Evolutionary conservation across 2,797 vertebrate genomes (phyloP).

Genomic region (Aratinga solstitialis): DNA sequence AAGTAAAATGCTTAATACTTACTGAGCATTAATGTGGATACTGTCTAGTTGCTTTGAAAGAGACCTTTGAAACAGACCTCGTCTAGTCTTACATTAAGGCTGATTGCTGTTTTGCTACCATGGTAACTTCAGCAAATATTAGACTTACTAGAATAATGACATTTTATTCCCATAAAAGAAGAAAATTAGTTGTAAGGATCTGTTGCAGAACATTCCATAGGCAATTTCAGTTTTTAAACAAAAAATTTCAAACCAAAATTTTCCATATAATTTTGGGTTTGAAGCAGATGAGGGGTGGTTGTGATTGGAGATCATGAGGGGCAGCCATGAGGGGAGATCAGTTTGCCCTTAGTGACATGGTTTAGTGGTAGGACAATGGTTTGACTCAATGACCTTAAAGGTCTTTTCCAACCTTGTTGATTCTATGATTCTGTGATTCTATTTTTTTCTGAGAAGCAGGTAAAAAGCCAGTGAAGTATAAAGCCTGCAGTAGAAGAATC

Average conservation of each 20-base stretch:
- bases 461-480: neutral
- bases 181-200: neutral
- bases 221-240: neutral
- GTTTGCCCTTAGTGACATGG: too few species aligned
- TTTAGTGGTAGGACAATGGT: too few species aligned
- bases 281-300: neutral
- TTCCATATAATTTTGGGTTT: neutral
- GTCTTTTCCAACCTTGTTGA: too few species aligned
- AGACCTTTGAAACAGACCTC: neutral
- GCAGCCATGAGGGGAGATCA: too few species aligned
- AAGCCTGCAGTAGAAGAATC: neutral
- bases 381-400: too few species aligned
- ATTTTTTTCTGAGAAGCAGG: neutral
- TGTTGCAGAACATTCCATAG: neutral
- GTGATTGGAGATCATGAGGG: too few species aligned
- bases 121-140: slow-evolving; percentile 5
- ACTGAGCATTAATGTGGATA: neutral
- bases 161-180: neutral
- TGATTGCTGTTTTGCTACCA: slow-evolving; percentile 20
- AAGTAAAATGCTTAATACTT: neutral
- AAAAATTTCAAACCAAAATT: neutral
- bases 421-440: too few species aligned
- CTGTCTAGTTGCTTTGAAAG: neutral
- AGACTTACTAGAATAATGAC: neutral
- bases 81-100: neutral